Percentiles rank a stretch among this genome's conserved stretches.
phyloP scores from a whole-genome alignment of 2,888 invertebrate genomes.

The Habrosyne pyritoides region DNA sequence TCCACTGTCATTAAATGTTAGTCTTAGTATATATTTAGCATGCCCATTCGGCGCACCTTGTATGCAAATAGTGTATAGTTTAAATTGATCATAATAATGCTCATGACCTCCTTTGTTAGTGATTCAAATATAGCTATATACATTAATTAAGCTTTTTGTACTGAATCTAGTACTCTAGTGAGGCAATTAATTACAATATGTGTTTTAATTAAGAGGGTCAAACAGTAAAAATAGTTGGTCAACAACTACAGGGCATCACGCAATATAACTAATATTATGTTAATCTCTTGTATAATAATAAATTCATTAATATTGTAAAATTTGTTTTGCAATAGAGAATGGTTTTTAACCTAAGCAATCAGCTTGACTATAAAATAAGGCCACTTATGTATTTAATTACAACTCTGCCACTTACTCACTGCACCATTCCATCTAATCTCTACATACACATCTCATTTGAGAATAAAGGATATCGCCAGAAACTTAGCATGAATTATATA shows the following conservation, averaged over 20 bases:
- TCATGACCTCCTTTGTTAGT: background rate
- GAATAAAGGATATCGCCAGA: background rate
- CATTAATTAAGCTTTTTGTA: background rate
- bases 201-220: background rate
- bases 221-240: background rate
- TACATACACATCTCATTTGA: background rate
- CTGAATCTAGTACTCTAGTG: background rate
- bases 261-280: background rate
- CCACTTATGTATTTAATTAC: slow-evolving; percentile 22
- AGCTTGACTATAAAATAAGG: slow-evolving; percentile 45
- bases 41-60: background rate
- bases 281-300: slow-evolving; percentile 2
- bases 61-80: background rate
- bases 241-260: background rate
- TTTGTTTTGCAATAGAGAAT: background rate
- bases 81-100: background rate
- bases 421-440: background rate
- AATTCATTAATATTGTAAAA: slow-evolving; percentile 2
- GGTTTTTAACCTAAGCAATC: slow-evolving; percentile 39
- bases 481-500: background rate
- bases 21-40: too few relatives aligned
- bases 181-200: background rate
- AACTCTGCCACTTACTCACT: background rate
- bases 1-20: too few relatives aligned
- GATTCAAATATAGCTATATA: background rate